Percentiles rank a stretch among this genome's conserved stretches.
These are phyloP conservation scores for Ethmia dodecea DNA, from an alignment of 2,888 invertebrate genomes.

Conservation along the genomic window DNA sequence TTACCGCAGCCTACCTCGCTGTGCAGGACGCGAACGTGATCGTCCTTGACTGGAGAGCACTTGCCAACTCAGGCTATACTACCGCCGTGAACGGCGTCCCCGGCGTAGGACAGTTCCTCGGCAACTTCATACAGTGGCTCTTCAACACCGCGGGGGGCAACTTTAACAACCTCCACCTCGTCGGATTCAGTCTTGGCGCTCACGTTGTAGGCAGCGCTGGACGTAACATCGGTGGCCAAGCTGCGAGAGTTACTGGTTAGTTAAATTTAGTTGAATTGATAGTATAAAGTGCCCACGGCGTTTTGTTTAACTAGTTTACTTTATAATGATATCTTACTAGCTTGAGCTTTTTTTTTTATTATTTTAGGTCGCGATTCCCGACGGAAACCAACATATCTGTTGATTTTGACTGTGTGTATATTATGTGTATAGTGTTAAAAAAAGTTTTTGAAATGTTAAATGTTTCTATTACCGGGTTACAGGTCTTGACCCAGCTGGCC, in stretches of 20 bases:
- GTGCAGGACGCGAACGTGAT: conserved; percentile 32
- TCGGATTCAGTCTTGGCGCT: conserved; percentile 55
- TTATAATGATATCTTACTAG: too few species aligned
- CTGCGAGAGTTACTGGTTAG: conserved; percentile 32
- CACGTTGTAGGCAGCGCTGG: conserved; percentile 47
- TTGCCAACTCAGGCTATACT: conserved; percentile 16
- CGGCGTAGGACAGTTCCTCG: conserved; percentile 23
- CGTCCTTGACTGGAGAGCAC: conserved; percentile 24
- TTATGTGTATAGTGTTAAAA: too few species aligned
- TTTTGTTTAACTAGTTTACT: too few species aligned
- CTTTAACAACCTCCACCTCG: conserved; percentile 22
- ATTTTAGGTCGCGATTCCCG: too few species aligned
- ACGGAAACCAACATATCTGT: too few species aligned
- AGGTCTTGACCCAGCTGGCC: conserved; percentile 56
- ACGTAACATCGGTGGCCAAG: conserved; percentile 28
- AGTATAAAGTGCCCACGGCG: too few species aligned
- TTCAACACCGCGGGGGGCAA: conserved; percentile 14
- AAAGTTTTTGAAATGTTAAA: too few species aligned
- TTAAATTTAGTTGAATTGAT: neutral
- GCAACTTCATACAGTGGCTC: conserved; percentile 21
- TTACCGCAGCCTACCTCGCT: conserved; percentile 39
- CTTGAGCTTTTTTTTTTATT: too few species aligned
- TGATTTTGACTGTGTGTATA: too few species aligned
- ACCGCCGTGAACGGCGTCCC: conserved; percentile 21
- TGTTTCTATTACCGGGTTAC: too few species aligned